phyloP scores from a whole-genome alignment of 2,113 vertebrate species.

The Brachyhypopomus occidentalis region DNA sequence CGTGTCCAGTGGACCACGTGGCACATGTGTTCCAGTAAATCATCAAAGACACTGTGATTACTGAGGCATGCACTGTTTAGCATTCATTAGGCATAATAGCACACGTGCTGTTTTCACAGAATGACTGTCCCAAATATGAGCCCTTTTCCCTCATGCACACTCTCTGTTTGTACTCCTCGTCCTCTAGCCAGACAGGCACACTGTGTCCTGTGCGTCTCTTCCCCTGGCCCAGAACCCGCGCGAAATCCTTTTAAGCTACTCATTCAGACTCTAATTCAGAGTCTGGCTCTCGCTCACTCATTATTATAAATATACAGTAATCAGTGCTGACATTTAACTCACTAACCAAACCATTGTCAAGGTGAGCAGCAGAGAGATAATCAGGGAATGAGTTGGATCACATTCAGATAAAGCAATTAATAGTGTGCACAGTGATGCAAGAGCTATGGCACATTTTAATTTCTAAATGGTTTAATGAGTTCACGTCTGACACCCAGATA shows the following conservation, averaged over 20 bases:
- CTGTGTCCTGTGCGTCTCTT: not conserved
- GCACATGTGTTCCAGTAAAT: slow-evolving; percentile 11
- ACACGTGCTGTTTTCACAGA: slow-evolving; percentile 6
- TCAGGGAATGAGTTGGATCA: no score
- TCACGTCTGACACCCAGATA: no score
- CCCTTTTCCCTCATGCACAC: not conserved
- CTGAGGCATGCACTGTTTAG: not conserved
- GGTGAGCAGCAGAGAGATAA: not conserved
- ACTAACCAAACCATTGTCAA: not conserved
- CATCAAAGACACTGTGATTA: slow-evolving; percentile 26
- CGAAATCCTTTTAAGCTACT: slow-evolving; percentile 1
- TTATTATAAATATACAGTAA: slow-evolving; percentile 19
- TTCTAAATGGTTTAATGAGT: no score
- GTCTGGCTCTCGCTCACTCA: slow-evolving; percentile 1
- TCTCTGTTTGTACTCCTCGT: not conserved
- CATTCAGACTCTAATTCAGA: slow-evolving; percentile 24
- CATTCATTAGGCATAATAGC: not conserved
- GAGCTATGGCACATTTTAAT: no score
- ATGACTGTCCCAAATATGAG: slow-evolving; percentile 26
- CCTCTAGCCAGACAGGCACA: not conserved
- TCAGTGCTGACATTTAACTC: slow-evolving; percentile 43
- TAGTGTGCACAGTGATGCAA: no score
- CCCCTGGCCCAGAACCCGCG: slow-evolving; percentile 2
- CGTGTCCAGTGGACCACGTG: not conserved
- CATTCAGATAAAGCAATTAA: no score